A percentile compares a stretch with the other conserved stretches of the same genome.
Evolutionary conservation across 2,888 invertebrate genomes (phyloP).

Genomic region (Arenicola marina): DNA sequence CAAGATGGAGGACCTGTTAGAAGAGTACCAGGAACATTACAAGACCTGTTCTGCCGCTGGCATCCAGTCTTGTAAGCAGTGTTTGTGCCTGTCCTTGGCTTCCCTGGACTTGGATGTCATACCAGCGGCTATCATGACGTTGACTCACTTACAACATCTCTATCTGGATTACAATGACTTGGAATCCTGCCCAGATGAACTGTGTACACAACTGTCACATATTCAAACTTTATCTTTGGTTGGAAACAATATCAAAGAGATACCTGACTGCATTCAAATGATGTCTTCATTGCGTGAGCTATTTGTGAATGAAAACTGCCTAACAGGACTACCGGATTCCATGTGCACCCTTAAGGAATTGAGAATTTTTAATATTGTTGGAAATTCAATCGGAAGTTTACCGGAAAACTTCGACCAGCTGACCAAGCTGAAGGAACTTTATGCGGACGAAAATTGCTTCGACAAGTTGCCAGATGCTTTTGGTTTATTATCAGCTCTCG

Average conservation of each 20-base stretch:
- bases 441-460: constrained; percentile 3
- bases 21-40: neutral
- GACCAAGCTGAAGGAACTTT: neutral
- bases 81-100: neutral
- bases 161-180: constrained; percentile 12
- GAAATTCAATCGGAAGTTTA: neutral
- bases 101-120: neutral
- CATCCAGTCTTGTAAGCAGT: neutral
- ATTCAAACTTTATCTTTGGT: constrained; percentile 2
- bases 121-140: neutral
- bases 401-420: neutral
- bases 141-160: neutral
- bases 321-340: neutral
- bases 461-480: constrained; percentile 3
- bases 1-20: neutral
- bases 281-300: neutral
- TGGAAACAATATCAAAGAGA: neutral
- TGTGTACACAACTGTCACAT: neutral
- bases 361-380: constrained; percentile 1
- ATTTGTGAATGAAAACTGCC: constrained; percentile 7
- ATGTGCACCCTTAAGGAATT: neutral
- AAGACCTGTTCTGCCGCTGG: neutral
- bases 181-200: neutral
- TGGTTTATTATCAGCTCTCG: neutral
- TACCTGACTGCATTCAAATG: neutral